These are phyloP conservation scores for Ataeniobius toweri DNA, from an alignment of 2,797 vertebrate species.

Conservation along the genomic window DNA sequence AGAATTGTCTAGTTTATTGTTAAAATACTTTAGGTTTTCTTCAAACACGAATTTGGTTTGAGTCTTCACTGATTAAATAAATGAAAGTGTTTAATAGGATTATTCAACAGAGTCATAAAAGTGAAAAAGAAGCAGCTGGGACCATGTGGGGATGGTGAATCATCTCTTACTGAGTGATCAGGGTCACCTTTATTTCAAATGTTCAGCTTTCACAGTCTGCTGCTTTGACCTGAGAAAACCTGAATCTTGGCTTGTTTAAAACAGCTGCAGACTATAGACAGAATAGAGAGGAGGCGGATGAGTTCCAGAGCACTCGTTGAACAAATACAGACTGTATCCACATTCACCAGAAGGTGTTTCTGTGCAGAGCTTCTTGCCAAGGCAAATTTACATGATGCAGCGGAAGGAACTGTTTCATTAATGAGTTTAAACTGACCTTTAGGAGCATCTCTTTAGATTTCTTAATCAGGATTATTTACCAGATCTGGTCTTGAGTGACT, in stretches of 20 bases:
- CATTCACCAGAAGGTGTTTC: neutral
- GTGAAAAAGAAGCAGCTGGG: neutral
- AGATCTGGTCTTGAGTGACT: neutral
- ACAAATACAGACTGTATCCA: conserved; percentile 15
- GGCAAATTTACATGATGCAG: conserved; percentile 19
- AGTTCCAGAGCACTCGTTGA: conserved; percentile 1
- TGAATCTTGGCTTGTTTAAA: neutral
- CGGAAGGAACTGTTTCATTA: neutral
- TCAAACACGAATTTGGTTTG: neutral
- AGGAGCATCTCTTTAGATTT: conserved; percentile 4
- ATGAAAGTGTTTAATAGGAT: neutral
- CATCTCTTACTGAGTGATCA: neutral
- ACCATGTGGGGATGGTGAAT: no score
- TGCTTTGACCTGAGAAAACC: neutral
- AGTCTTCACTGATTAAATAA: neutral
- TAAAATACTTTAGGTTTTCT: no score
- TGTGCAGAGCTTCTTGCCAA: conserved; percentile 13
- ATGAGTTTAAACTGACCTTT: conserved; percentile 15
- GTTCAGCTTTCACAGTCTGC: neutral
- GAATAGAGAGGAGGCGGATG: neutral
- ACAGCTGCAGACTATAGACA: neutral
- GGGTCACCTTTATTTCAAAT: neutral
- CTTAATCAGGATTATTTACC: neutral
- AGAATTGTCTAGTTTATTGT: no score
- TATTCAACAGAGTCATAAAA: neutral